Percentiles rank a stretch among this genome's conserved stretches.
phyloP scores from a whole-genome alignment of 1,140 invertebrate genomes.

The Callitettix versicolor region DNA sequence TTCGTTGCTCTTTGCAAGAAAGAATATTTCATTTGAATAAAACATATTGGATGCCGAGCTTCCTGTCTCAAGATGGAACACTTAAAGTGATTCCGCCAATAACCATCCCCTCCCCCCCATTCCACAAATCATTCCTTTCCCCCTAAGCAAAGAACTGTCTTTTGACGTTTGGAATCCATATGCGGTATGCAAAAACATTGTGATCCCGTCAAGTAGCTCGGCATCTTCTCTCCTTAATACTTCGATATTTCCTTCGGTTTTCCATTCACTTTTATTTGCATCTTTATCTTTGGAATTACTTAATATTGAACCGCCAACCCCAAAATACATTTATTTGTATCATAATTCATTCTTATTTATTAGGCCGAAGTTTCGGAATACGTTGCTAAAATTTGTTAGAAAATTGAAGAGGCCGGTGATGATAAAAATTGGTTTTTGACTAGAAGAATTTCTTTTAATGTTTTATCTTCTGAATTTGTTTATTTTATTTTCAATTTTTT shows the following conservation, averaged over 20 bases:
- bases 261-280: not conserved
- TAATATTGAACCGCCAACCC: no score
- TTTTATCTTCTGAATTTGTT: no score
- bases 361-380: no score
- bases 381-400: no score
- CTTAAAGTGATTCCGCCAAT: constrained; percentile 12
- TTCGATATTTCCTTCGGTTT: not conserved
- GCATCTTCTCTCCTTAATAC: no score
- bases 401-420: no score
- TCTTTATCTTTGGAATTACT: not conserved
- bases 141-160: constrained; percentile 1
- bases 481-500: no score
- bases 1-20: not conserved
- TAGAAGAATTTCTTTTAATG: no score
- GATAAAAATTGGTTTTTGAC: no score
- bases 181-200: constrained; percentile 9
- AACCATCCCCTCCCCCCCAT: not conserved
- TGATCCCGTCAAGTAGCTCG: not conserved
- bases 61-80: not conserved
- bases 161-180: constrained; percentile 9
- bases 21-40: constrained; percentile 9
- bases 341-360: no score
- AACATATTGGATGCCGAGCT: constrained; percentile 10
- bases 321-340: no score
- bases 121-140: constrained; percentile 4